Base-by-base conservation (phyloP, 2,113 vertebrate species). In the Verasper variegatus region DNA sequence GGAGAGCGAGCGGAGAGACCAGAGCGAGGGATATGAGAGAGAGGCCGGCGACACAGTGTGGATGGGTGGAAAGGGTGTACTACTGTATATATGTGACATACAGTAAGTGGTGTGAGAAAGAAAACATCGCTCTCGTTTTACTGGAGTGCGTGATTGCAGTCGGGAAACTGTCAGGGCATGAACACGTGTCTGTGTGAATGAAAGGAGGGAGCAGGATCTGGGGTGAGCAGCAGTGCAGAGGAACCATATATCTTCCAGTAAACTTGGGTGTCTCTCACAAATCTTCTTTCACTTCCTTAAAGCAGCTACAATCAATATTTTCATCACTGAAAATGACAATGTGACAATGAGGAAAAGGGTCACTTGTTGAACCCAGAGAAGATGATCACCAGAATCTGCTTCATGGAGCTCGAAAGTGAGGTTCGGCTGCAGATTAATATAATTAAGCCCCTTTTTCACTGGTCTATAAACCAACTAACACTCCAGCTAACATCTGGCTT, bases 101-200 rank as follows among this genome's bases (percentile, higher is more conserved):
- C 56, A 26, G 12, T 27, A 15, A 40, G 42, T 40, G 45, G 56
- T 61, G 71, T 70, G 55, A 57, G 66, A 58, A 70, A 40, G 54
- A 83, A 73, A 76, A 61, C 54, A 62, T 54, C 45, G 74, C 55
- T 35, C 69, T 79, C 66, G 54, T 76, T 83, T 83, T 67, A 80
- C 71, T 24, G 54, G 62, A 67, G 73, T 63, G n/a, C 1, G 17
- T 17, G 71, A 79, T 70, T 59, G 52, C 69, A 35, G 79, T 75
- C 55, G 60, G 76, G 71, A 85, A 81, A 87, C 47, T 63, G 75
- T 85, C 81, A 83, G 55, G 74, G 67, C 74, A 70, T 78, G 67
- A 86, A 71, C 79, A 81, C 55, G n/a, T 5, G 56, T 74, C 63
- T 60, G 57, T 35, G 0, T 9, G 1, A 61, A 31, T 20, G 51